These are phyloP conservation scores for Etheostoma perlongum DNA, from an alignment of 2,797 vertebrate species.

Conservation along the genomic window DNA sequence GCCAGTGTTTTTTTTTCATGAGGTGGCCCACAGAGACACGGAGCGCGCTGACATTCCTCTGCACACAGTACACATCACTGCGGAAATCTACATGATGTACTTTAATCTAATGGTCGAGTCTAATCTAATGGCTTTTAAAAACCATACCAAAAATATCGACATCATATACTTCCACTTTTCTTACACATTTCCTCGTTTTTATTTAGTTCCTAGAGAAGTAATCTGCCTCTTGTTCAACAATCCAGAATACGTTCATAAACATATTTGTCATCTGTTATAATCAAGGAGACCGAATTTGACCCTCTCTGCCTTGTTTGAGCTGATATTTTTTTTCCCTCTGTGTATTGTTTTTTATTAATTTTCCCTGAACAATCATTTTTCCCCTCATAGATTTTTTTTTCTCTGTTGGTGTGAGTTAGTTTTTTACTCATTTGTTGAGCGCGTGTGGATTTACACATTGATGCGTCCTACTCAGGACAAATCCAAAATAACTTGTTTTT, in stretches of 20 bases:
- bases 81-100: background rate
- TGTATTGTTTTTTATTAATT: background rate
- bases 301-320: background rate
- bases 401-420: background rate
- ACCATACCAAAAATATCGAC: background rate
- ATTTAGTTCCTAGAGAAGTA: background rate
- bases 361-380: background rate
- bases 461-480: background rate
- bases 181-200: background rate
- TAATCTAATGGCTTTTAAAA: background rate
- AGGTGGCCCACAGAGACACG: slow-evolving; percentile 4
- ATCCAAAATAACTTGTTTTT: slow-evolving; percentile 6
- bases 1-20: background rate
- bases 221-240: background rate
- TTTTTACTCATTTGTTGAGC: background rate
- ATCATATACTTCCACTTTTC: background rate
- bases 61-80: background rate
- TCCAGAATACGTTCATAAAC: background rate
- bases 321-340: background rate
- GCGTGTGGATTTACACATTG: background rate
- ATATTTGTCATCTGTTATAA: no score
- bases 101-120: background rate
- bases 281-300: background rate
- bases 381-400: background rate
- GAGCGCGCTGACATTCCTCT: slow-evolving; percentile 18